Conservation (phyloP, 2,797 vertebrate genomes). For the Momotus momota region DNA sequence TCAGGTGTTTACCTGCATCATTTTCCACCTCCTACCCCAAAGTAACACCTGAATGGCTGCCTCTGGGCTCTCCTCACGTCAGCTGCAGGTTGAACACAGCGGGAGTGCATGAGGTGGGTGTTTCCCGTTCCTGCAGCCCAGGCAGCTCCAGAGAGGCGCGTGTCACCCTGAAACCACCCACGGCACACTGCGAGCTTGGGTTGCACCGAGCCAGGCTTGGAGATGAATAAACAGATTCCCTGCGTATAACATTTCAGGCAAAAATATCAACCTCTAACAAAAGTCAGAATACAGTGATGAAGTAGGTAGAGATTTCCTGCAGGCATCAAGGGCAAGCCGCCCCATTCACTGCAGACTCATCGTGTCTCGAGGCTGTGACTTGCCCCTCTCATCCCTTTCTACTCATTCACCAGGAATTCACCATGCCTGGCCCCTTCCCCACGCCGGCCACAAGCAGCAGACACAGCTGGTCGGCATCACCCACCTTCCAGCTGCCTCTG, state of each 20-base stretch:
- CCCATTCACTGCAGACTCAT: not conserved
- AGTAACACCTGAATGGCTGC: not conserved
- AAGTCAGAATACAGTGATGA: not conserved
- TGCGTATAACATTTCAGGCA: not conserved
- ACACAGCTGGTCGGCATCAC: not conserved
- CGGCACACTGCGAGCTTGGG: rapidly evolving
- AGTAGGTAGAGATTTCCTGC: not conserved
- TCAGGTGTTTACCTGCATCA: not conserved
- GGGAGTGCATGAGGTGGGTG: not conserved
- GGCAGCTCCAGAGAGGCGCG: not conserved
- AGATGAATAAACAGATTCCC: not conserved
- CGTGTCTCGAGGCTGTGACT: not conserved
- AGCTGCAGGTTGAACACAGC: not conserved
- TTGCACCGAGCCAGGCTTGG: not conserved
- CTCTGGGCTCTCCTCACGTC: not conserved
- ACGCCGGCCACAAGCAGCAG: not conserved
- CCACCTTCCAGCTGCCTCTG: not conserved
- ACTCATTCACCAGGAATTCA: not conserved
- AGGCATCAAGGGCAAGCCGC: not conserved
- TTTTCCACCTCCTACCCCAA: not conserved
- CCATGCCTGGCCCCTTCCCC: not conserved
- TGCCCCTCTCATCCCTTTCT: not conserved
- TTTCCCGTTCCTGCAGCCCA: not conserved
- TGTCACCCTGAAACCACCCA: not conserved
- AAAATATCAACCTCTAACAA: not conserved